Evolutionary conservation across 2,797 vertebrate genomes (phyloP).

Genomic region (Channallabes apus): DNA sequence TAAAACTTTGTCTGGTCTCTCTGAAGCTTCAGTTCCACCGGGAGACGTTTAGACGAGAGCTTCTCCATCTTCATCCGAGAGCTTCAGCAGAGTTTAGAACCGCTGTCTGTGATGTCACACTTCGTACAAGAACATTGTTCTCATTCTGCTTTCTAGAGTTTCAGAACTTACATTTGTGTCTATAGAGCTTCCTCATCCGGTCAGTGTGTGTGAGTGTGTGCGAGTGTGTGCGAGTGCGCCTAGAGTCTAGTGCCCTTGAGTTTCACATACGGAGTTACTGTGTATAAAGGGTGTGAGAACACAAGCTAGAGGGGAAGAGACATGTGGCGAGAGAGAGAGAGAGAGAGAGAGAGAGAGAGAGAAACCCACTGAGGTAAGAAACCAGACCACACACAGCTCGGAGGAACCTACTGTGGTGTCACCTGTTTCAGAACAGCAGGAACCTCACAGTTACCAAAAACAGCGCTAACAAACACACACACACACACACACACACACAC

Average conservation of each 20-base stretch:
- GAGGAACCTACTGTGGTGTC: slow-evolving; percentile 5
- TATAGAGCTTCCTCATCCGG: no score
- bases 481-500: neutral
- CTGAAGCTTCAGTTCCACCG: neutral
- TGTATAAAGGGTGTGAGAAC: neutral
- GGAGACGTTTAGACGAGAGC: neutral
- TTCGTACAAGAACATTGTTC: no score
- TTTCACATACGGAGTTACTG: no score
- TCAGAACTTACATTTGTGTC: no score
- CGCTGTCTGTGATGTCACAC: neutral
- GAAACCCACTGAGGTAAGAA: slow-evolving; percentile 7
- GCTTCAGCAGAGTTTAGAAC: neutral
- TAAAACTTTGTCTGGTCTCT: neutral
- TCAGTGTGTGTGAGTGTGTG: neutral
- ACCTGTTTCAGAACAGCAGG: neutral
- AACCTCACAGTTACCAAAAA: neutral
- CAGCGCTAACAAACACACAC: neutral
- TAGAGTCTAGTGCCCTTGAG: no score
- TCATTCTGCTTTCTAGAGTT: no score
- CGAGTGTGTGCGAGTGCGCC: neutral
- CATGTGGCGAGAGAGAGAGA: no score
- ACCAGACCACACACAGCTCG: slow-evolving; percentile 19
- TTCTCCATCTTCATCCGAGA: neutral
- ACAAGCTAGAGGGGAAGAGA: neutral
- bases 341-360: neutral